Base-by-base conservation (phyloP, 23 tunicate genomes). In the Aplidium turbinatum region DNA sequence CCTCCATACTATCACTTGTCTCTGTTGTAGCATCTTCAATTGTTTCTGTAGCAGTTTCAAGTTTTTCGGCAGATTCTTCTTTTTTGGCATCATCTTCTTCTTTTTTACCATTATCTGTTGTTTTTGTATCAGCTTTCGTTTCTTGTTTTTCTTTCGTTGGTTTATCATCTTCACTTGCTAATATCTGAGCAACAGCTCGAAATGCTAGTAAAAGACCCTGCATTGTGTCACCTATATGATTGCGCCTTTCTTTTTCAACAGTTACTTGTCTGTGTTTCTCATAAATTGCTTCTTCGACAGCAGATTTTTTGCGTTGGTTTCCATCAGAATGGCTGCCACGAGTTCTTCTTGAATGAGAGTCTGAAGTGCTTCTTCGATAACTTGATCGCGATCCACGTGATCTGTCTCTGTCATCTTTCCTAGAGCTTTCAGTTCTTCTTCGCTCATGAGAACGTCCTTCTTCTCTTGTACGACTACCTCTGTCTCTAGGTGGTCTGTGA, bases 211-310 rank as follows among this genome's bases (percentile, higher is more conserved):
- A 28, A 13, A 65, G 29, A 3, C 58, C 34, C 47, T 70, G 57
- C 20, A 70, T 58, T 22, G 38, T 25, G 23, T 47, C 19, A 22
- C 22, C 38, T 31, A 70, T 70, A 9, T 47, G 21, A 3, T 47
- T 45, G 3, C 76, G 21, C 35, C 48, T 70, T 4, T 2, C 58
- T 27, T 45, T 47, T 47, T 47, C 57, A 4, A 70, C 76, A 70
- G 57, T 70, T 3, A 48, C 76, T 29, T 26, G 16, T 34, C 48
- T 70, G 35, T 70, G 76, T 25, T 70, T 70, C 31, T 70, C 58
- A 70, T 70, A 70, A 27, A 70, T 47, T 3, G 76, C 76, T 31
- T 70, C 76, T 70, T 70, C 76, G 47, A 50, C 72, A 35, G 36
- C 72, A 6, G 50, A 35, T 38, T 65, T 65, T 65, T 65, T 65